Evolutionary conservation across 2,797 vertebrate species (phyloP).

Genomic region (Pantherophis vulpinus): DNA sequence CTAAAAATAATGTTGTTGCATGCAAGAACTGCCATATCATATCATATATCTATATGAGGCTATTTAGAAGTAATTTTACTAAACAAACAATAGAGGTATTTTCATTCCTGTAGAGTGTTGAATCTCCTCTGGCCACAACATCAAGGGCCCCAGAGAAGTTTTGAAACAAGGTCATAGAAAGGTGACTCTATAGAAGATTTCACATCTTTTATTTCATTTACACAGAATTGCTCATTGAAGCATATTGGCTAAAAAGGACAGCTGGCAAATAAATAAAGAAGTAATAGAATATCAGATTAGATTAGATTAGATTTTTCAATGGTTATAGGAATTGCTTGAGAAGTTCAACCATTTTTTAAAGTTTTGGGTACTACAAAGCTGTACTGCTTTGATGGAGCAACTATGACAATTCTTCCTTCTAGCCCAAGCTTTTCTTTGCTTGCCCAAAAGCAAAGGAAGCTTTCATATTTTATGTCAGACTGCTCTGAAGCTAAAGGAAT

Average conservation of each 20-base stretch:
- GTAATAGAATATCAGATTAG: not conserved
- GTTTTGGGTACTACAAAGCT: not conserved
- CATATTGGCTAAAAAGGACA: accelerated
- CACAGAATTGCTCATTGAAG: not conserved
- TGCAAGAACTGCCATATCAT: accelerated
- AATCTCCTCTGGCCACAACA: conserved; percentile 38
- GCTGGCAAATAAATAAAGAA: not conserved
- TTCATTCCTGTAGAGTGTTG: not conserved
- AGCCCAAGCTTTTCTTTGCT: not conserved
- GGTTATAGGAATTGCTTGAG: not conserved
- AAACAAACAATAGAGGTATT: conserved; percentile 44
- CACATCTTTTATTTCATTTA: not conserved
- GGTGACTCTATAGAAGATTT: conserved; percentile 51
- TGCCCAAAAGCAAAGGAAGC: too few relatives aligned
- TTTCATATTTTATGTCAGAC: not conserved
- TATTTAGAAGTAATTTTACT: accelerated
- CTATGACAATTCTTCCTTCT: not conserved
- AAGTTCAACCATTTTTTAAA: not conserved
- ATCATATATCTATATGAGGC: accelerated
- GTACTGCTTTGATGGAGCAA: not conserved
- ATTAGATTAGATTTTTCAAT: not conserved
- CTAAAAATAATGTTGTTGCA: accelerated
- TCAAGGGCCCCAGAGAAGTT: conserved; percentile 27
- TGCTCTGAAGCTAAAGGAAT: not conserved
- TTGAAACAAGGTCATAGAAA: conserved; percentile 66